These are phyloP conservation scores for Venusia cambrica DNA, from an alignment of 2,888 invertebrate species.

Conservation along the genomic window DNA sequence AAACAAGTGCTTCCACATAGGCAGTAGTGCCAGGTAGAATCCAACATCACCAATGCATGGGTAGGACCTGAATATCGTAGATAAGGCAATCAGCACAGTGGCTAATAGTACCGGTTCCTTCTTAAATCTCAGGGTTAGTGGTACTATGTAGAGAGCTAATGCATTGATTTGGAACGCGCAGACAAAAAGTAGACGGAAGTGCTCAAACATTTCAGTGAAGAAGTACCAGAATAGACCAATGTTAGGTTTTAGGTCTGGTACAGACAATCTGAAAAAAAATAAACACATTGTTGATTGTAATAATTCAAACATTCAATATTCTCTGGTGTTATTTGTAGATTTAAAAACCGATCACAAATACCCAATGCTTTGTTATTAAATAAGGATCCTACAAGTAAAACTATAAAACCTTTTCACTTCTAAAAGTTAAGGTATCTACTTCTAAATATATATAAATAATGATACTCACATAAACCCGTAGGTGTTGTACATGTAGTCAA, in stretches of 20 bases:
- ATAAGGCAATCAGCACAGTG: constrained; percentile 89
- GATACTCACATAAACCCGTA: constrained; percentile 90
- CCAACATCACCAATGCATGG: constrained; percentile 97
- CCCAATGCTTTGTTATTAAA: no score
- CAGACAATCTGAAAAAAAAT: constrained; percentile 86
- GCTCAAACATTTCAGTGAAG: constrained; percentile 99
- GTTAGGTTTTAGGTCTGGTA: constrained; percentile 97
- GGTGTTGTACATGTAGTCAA: constrained; percentile 85
- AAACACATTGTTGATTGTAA: no score
- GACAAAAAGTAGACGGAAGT: constrained; percentile 96
- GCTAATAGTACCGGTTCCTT: constrained; percentile 90
- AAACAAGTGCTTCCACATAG: constrained; percentile 94
- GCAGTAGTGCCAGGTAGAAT: constrained; percentile 93
- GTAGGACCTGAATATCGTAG: constrained; percentile 96
- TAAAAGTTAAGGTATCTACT: constrained; percentile 16
- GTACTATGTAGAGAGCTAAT: constrained; percentile 93
- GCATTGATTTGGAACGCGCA: constrained; percentile 98
- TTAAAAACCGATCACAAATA: no score
- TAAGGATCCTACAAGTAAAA: no score
- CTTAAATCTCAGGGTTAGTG: constrained; percentile 89
- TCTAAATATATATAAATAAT: constrained; percentile 1
- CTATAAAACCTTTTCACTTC: no score
- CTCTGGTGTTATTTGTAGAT: no score
- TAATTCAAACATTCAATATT: no score
- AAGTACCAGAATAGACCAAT: constrained; percentile 99